These are phyloP conservation scores for Pedionomus torquatus DNA, from an alignment of 2,113 vertebrate genomes.

Conservation along the genomic window DNA sequence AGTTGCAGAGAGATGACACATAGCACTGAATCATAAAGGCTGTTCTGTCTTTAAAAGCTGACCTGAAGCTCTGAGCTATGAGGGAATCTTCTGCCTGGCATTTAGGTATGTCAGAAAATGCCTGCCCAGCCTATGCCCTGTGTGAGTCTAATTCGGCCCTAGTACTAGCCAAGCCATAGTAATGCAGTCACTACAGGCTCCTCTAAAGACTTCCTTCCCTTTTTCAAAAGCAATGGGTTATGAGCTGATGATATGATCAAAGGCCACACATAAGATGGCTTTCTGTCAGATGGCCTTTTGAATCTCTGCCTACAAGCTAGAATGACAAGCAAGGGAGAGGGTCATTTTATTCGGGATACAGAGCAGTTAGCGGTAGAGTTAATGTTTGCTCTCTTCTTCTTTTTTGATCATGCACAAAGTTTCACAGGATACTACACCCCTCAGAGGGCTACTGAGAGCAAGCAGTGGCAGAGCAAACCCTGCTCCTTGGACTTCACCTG, in stretches of 20 bases:
- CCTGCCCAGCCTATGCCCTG: neutral
- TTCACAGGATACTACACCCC: neutral
- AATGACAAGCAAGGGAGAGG: neutral
- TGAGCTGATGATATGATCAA: neutral
- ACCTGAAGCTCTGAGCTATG: neutral
- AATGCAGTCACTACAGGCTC: neutral
- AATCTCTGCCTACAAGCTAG: neutral
- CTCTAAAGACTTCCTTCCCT: neutral
- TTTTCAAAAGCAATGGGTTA: neutral
- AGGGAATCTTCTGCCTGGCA: neutral
- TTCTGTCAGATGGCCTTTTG: neutral
- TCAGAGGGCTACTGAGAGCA: neutral
- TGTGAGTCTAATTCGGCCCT: neutral
- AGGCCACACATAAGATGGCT: neutral
- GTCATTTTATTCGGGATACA: neutral
- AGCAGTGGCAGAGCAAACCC: neutral
- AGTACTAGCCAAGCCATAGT: neutral
- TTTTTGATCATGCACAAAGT: neutral
- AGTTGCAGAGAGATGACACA: neutral
- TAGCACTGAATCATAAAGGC: conserved; percentile 1
- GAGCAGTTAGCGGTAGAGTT: neutral
- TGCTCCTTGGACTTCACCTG: neutral
- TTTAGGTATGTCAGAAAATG: neutral
- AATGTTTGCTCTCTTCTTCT: neutral
- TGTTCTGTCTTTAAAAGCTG: conserved; percentile 27